Evolutionary conservation across 2,797 vertebrate species (phyloP).

Genomic region (Acrocephalus scirpaceus): DNA sequence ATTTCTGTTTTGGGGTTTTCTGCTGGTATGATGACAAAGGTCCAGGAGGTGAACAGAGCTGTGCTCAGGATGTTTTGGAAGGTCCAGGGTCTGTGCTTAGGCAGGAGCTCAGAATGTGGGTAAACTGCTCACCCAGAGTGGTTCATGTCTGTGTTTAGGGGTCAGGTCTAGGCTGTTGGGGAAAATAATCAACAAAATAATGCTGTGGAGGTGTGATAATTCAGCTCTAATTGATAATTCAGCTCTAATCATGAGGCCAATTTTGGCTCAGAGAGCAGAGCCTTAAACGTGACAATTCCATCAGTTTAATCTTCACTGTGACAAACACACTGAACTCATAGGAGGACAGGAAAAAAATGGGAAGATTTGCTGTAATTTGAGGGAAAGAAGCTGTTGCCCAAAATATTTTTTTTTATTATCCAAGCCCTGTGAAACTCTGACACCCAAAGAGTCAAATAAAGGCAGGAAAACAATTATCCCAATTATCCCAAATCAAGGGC

Average conservation of each 20-base stretch:
- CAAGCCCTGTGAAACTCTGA: background rate
- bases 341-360: background rate
- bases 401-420: background rate
- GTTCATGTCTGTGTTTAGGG: background rate
- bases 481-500: background rate
- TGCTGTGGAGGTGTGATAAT: rapidly evolving
- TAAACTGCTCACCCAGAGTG: background rate
- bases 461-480: background rate
- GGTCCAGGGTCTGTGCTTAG: background rate
- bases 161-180: background rate
- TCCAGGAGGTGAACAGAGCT: background rate
- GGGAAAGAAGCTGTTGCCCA: background rate
- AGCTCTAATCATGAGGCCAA: background rate
- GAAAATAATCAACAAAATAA: background rate
- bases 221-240: background rate
- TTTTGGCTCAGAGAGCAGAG: background rate
- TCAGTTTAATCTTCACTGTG: background rate
- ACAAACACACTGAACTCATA: background rate
- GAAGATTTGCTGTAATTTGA: background rate
- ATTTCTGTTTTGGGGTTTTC: background rate
- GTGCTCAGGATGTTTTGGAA: background rate
- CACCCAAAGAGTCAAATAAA: background rate
- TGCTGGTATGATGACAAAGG: background rate
- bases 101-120: background rate
- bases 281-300: background rate